Conservation (phyloP, 1,140 invertebrate species). For the Pseudomyrmex sp. region DNA sequence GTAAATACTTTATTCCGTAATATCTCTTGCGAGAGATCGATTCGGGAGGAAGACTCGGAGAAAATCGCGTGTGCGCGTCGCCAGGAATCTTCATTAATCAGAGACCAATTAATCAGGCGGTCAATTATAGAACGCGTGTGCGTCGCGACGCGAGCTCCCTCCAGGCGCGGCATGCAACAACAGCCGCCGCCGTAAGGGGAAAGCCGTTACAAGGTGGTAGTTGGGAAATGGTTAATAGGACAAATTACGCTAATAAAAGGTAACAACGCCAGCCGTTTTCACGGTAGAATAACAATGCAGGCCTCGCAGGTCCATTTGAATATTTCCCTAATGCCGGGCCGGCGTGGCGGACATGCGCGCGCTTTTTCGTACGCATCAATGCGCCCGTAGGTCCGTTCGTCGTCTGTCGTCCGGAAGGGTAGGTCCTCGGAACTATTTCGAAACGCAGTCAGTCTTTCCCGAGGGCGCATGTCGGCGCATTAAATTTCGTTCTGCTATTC, state of each 20-base stretch:
- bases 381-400: conserved; percentile 72
- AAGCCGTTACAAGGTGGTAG: conserved; percentile 69
- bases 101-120: conserved; percentile 32
- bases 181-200: conserved; percentile 28
- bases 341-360: conserved; percentile 77
- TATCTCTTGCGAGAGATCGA: neutral
- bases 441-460: conserved; percentile 34
- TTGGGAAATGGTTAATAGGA: conserved; percentile 81
- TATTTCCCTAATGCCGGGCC: conserved; percentile 79
- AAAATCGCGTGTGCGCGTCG: neutral
- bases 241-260: conserved; percentile 82
- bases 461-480: conserved; percentile 66
- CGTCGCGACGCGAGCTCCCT: conserved; percentile 27
- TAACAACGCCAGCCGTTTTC: conserved; percentile 82
- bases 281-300: conserved; percentile 82
- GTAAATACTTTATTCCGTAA: neutral
- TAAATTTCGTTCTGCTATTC: conserved; percentile 73
- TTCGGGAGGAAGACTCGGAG: neutral
- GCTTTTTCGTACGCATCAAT: conserved; percentile 82
- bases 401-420: conserved; percentile 79
- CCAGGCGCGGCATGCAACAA: conserved; percentile 20
- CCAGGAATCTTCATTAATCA: conserved; percentile 48
- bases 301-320: conserved; percentile 79
- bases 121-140: conserved; percentile 44
- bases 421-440: conserved; percentile 72